Conservation (phyloP, 2,888 invertebrate genomes). For the Ecliptopera silaceata region DNA sequence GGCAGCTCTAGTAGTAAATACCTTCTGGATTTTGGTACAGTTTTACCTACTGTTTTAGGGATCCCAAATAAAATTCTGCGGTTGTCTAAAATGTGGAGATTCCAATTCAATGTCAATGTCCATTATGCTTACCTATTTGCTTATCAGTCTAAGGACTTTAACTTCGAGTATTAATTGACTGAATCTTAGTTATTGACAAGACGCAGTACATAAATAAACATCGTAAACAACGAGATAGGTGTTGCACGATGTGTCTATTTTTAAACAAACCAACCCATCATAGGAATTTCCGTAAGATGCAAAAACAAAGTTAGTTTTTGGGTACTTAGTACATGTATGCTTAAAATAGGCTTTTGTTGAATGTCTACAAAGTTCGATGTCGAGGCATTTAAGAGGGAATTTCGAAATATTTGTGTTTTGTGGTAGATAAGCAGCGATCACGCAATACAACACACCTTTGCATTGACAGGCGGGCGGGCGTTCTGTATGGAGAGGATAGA, state of each 20-base stretch:
- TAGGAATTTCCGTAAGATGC: constrained; percentile 21
- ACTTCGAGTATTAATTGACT: constrained; percentile 33
- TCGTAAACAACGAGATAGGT: constrained; percentile 35
- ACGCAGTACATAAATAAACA: constrained; percentile 25
- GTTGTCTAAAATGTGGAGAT: constrained; percentile 3
- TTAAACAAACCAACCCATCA: constrained; percentile 32
- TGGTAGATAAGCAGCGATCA: constrained; percentile 55
- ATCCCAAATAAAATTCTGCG: neutral
- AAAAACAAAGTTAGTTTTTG: constrained; percentile 28
- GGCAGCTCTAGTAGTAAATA: neutral
- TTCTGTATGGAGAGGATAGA: constrained; percentile 27
- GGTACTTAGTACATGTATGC: neutral
- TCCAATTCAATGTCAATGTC: constrained; percentile 40
- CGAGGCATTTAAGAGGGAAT: constrained; percentile 56
- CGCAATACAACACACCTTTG: constrained; percentile 45
- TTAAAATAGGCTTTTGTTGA: constrained; percentile 37
- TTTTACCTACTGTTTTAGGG: neutral
- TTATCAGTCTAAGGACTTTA: constrained; percentile 40
- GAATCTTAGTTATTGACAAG: constrained; percentile 32
- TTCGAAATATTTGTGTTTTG: constrained; percentile 59
- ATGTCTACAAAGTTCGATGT: constrained; percentile 34
- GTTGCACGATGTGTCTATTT: constrained; percentile 32
- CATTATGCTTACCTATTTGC: constrained; percentile 31
- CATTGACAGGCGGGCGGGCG: constrained; percentile 28
- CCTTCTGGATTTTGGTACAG: neutral